These are phyloP conservation scores for Diceros bicornis DNA, from an alignment of 2,797 vertebrate species.

Conservation along the genomic window DNA sequence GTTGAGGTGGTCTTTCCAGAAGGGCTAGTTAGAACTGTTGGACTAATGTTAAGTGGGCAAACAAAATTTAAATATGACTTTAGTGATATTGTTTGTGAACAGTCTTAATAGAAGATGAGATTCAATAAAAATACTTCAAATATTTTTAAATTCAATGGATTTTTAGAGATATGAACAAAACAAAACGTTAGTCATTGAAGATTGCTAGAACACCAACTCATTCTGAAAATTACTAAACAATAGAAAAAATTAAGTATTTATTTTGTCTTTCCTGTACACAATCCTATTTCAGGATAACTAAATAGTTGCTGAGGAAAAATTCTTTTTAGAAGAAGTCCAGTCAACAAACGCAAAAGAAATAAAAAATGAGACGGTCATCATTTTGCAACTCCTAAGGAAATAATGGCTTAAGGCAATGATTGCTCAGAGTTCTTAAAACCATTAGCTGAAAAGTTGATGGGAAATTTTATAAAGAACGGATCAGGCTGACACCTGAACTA, in stretches of 20 bases:
- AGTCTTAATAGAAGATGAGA: neutral
- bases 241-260: neutral
- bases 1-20: neutral
- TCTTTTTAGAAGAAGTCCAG: neutral
- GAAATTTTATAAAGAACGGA: neutral
- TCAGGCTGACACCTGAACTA: neutral
- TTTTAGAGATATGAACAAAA: neutral
- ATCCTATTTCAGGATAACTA: neutral
- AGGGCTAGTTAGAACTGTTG: neutral
- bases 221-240: neutral
- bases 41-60: neutral
- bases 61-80: neutral
- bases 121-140: conserved; percentile 21
- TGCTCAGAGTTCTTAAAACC: neutral
- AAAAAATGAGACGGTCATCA: neutral
- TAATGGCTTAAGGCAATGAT: neutral
- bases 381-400: neutral
- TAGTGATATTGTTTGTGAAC: neutral
- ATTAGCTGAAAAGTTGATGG: neutral
- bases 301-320: neutral
- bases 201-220: neutral
- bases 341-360: neutral
- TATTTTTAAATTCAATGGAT: neutral
- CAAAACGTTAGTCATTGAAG: neutral
- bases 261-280: neutral